Evolutionary conservation across 2,888 invertebrate species (phyloP).

Genomic region (Alcis repandata): DNA sequence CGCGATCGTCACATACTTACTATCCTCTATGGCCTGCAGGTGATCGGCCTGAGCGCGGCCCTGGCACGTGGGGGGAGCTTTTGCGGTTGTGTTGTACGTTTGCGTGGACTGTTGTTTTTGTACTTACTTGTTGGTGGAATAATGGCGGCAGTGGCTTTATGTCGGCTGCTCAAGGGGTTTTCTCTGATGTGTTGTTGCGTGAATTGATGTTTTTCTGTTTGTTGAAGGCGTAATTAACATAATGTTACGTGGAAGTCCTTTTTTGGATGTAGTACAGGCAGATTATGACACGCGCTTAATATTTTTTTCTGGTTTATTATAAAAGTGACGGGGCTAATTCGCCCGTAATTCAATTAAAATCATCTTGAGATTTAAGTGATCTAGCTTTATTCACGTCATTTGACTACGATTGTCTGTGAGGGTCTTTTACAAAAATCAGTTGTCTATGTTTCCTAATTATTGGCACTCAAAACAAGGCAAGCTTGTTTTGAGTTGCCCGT

Average conservation of each 20-base stretch:
- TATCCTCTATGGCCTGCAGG: constrained; percentile 80
- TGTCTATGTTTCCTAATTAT: too few relatives aligned
- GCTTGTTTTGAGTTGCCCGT: too few relatives aligned
- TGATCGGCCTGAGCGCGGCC: constrained; percentile 69
- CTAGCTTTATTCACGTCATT: too few relatives aligned
- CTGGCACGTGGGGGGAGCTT: constrained; percentile 41
- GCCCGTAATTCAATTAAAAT: too few relatives aligned
- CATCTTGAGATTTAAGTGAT: too few relatives aligned
- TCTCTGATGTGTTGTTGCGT: background rate
- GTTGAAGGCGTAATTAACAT: background rate
- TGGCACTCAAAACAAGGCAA: too few relatives aligned
- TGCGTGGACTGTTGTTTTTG: constrained; percentile 21
- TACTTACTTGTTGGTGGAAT: constrained; percentile 10
- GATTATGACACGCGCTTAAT: too few relatives aligned
- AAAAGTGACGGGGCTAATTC: too few relatives aligned
- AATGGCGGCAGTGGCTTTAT: background rate
- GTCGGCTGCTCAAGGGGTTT: background rate
- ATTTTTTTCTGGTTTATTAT: too few relatives aligned
- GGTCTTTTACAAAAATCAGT: too few relatives aligned
- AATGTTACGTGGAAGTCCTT: background rate
- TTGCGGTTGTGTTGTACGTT: constrained; percentile 27
- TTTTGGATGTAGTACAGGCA: background rate
- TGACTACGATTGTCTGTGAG: too few relatives aligned
- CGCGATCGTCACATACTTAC: constrained; percentile 76
- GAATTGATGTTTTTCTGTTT: background rate